phyloP scores from a whole-genome alignment of 2,113 vertebrate genomes.

The Muntiacus muntjak region DNA sequence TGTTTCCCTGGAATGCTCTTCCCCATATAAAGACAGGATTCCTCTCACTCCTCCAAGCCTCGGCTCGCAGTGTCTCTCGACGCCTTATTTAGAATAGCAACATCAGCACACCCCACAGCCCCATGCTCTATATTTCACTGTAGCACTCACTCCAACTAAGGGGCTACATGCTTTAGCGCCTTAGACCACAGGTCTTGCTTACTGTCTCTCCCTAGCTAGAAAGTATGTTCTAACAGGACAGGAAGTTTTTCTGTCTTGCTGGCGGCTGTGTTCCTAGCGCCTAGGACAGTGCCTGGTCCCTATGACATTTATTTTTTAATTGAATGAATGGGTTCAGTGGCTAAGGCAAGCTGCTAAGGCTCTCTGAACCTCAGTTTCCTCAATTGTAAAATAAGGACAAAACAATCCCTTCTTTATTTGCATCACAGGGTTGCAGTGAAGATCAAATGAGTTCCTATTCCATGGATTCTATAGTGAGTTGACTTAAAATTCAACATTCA shows the following conservation, averaged over 20 bases:
- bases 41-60: not conserved
- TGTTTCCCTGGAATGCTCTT: not conserved
- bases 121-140: not conserved
- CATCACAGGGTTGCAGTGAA: not conserved
- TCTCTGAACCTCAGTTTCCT: not conserved
- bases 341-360: not conserved
- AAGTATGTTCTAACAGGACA: not conserved
- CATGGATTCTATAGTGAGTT: rapidly evolving
- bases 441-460: too few species aligned
- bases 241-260: not conserved
- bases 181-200: not conserved
- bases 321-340: not conserved
- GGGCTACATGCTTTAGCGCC: too few species aligned
- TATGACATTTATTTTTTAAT: not conserved
- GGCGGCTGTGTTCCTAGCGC: not conserved
- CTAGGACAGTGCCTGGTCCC: not conserved
- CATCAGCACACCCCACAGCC: rapidly evolving
- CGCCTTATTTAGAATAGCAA: too few species aligned
- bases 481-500: not conserved
- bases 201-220: not conserved
- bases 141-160: not conserved
- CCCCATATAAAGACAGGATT: not conserved
- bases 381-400: not conserved
- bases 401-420: not conserved
- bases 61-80: rapidly evolving